phyloP scores from a whole-genome alignment of 1,140 invertebrate genomes.

The Plodia interpunctella region DNA sequence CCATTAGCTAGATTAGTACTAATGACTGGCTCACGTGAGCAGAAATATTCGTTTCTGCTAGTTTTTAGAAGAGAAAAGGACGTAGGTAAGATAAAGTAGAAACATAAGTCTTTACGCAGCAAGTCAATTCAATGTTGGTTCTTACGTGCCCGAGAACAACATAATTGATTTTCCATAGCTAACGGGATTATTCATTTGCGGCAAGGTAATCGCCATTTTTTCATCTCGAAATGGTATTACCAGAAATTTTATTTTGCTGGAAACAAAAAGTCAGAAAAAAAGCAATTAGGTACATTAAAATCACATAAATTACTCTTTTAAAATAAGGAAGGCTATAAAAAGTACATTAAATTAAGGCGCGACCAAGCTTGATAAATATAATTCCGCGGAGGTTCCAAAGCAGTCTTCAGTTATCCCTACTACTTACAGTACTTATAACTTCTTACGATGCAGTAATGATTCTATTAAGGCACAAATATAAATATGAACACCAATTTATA shows the following conservation, averaged over 20 bases:
- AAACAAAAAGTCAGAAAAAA: conserved; percentile 32
- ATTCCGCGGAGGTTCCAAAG: conserved; percentile 10
- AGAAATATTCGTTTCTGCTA: too few species aligned
- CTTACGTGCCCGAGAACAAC: not conserved
- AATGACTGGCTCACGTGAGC: too few species aligned
- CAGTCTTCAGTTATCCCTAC: not conserved
- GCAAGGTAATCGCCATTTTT: conserved; percentile 30
- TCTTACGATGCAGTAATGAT: too few species aligned
- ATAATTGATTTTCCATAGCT: conserved; percentile 13
- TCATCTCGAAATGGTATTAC: conserved; percentile 20
- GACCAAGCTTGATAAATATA: conserved; percentile 25
- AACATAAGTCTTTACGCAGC: too few species aligned
- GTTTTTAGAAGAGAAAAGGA: too few species aligned
- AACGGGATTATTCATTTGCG: conserved; percentile 21
- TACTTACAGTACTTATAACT: not conserved
- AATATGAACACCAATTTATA: too few species aligned
- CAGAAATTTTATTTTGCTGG: conserved; percentile 26
- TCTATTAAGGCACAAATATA: too few species aligned
- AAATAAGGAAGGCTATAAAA: conserved; percentile 43
- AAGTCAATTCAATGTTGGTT: too few species aligned
- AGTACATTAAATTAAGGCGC: conserved; percentile 39
- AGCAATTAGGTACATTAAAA: conserved; percentile 39
- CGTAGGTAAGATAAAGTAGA: too few species aligned
- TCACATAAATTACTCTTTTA: conserved; percentile 38
- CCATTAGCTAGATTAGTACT: too few species aligned